Conservation (phyloP, 2,797 vertebrate species). For the Clarias pachynema region DNA sequence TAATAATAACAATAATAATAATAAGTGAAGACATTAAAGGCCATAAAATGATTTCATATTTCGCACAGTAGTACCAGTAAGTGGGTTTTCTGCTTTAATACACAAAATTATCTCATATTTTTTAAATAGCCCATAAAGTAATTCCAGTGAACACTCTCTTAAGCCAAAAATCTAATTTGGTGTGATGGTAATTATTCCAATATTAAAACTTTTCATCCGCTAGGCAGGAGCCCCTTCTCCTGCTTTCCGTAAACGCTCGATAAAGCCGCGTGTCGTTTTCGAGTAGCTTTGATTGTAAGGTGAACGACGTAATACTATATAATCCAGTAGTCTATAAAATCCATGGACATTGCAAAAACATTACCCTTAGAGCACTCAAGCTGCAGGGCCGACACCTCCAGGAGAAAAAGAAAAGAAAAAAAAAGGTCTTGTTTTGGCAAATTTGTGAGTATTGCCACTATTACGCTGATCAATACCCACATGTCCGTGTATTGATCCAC, state of each 20-base stretch:
- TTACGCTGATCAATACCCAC: constrained; percentile 80
- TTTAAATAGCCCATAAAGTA: not conserved
- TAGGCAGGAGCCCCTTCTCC: constrained; percentile 5
- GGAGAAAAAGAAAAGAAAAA: constrained; percentile 40
- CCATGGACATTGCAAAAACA: constrained; percentile 57
- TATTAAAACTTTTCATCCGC: constrained; percentile 11
- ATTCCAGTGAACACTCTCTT: not conserved
- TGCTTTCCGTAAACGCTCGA: constrained; percentile 28
- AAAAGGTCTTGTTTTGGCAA: constrained; percentile 64
- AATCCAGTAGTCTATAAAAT: constrained; percentile 58
- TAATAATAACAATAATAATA: not conserved
- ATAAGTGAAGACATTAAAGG: not conserved
- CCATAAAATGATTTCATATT: constrained; percentile 16
- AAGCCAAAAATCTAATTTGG: not conserved
- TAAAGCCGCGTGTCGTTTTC: constrained; percentile 22
- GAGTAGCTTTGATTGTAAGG: constrained; percentile 47
- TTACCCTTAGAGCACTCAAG: constrained; percentile 50
- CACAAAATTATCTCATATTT: not conserved
- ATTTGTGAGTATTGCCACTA: constrained; percentile 75
- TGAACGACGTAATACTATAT: constrained; percentile 57
- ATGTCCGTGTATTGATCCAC: constrained; percentile 78
- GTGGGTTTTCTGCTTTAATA: constrained; percentile 1
- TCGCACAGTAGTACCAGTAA: not conserved
- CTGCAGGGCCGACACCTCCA: constrained; percentile 53
- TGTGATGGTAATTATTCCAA: not conserved